Conservation (phyloP, 2,888 invertebrate species). For the Aromia moschata region DNA sequence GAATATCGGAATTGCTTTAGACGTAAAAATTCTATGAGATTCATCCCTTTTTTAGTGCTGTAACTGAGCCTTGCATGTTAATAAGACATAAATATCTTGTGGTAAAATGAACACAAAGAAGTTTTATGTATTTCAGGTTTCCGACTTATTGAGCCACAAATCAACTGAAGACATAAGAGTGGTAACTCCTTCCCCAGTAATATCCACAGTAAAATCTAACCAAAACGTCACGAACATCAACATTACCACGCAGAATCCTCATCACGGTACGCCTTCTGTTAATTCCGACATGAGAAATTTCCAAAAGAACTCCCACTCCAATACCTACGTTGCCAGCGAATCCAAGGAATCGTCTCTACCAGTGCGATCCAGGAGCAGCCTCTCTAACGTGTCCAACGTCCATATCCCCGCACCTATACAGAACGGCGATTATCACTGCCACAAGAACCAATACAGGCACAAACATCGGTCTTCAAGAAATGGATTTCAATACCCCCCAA, state of each 20-base stretch:
- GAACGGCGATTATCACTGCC: slow-evolving; percentile 49
- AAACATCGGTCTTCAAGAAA: slow-evolving; percentile 55
- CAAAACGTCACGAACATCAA: slow-evolving; percentile 78
- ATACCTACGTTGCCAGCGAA: slow-evolving; percentile 73
- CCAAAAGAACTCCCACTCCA: slow-evolving; percentile 83
- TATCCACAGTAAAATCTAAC: slow-evolving; percentile 63
- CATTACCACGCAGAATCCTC: slow-evolving; percentile 69
- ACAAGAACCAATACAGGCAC: slow-evolving; percentile 52
- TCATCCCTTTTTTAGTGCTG: too few species aligned
- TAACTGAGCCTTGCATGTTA: too few species aligned
- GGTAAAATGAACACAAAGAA: too few species aligned
- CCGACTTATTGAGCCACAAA: slow-evolving; percentile 65
- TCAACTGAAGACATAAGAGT: slow-evolving; percentile 50
- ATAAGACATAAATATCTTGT: too few species aligned
- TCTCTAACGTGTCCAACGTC: slow-evolving; percentile 68
- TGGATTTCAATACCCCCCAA: slow-evolving; percentile 61
- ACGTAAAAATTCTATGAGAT: too few species aligned
- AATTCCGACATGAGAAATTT: slow-evolving; percentile 68
- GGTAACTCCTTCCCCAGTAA: slow-evolving; percentile 53
- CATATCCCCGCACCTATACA: slow-evolving; percentile 61
- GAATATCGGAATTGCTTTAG: too few species aligned
- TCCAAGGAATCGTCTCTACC: slow-evolving; percentile 59
- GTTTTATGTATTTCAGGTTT: slow-evolving; percentile 52
- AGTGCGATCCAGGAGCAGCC: slow-evolving; percentile 65
- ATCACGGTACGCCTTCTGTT: slow-evolving; percentile 33